Conservation (phyloP, 2,797 vertebrate genomes). For the Heteromormyrus szaboi region DNA sequence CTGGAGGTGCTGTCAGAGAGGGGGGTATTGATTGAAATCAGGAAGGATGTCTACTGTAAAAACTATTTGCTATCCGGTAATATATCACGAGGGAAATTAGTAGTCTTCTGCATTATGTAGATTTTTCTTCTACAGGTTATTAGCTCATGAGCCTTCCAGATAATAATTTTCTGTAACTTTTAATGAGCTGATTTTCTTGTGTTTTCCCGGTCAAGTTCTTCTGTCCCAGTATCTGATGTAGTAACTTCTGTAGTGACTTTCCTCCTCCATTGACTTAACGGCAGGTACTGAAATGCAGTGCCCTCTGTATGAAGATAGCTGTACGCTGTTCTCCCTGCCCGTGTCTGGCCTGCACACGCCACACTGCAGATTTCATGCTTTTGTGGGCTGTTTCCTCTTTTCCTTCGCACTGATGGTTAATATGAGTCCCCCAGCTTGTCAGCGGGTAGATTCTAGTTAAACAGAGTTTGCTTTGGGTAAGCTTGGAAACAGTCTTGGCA, state of each 20-base stretch:
- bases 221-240: neutral
- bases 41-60: constrained; percentile 5
- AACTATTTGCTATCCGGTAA: neutral
- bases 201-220: neutral
- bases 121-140: neutral
- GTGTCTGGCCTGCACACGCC: neutral
- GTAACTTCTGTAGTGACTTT: neutral
- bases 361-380: neutral
- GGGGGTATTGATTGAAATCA: neutral
- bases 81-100: neutral
- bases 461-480: neutral
- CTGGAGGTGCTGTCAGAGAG: neutral
- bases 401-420: neutral
- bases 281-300: neutral
- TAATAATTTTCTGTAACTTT: neutral
- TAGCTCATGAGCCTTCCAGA: neutral
- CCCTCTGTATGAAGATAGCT: neutral
- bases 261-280: neutral
- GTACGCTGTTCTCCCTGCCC: neutral
- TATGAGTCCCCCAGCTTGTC: neutral
- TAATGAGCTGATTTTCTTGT: neutral
- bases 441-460: neutral
- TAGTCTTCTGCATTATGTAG: neutral
- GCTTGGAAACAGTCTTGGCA: neutral
- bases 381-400: constrained; percentile 15